phyloP scores from a whole-genome alignment of 2,113 vertebrate genomes.

The Cygnus atratus region DNA sequence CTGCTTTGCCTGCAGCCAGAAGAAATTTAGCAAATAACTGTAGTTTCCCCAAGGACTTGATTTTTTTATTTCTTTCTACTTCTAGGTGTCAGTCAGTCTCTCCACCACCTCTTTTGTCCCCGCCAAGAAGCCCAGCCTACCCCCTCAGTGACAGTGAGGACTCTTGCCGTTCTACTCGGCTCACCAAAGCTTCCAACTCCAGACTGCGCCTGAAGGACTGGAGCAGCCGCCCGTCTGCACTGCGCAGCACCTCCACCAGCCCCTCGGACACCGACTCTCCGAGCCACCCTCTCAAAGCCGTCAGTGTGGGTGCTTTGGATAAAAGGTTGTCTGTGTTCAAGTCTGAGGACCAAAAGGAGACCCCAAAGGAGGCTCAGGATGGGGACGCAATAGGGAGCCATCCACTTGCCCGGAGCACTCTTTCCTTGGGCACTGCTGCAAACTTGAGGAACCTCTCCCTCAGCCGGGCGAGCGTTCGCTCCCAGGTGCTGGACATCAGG shows the following conservation, averaged over 20 bases:
- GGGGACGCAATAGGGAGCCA: constrained; percentile 76
- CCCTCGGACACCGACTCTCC: constrained; percentile 72
- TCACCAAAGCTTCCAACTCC: constrained; percentile 77
- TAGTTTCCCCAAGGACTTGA: constrained; percentile 15
- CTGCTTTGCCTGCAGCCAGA: neutral
- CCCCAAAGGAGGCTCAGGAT: constrained; percentile 61
- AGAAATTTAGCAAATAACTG: neutral
- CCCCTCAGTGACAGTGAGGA: constrained; percentile 86
- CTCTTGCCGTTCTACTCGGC: constrained; percentile 74
- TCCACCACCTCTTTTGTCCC: constrained; percentile 83
- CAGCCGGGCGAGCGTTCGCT: constrained; percentile 75
- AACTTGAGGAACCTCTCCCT: constrained; percentile 81
- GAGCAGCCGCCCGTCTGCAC: constrained; percentile 70
- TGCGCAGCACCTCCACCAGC: constrained; percentile 73
- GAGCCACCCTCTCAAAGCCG: constrained; percentile 80
- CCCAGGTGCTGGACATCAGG: constrained; percentile 84
- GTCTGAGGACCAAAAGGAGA: constrained; percentile 77
- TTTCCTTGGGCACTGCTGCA: constrained; percentile 79
- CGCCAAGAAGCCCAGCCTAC: constrained; percentile 78
- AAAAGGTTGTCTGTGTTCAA: constrained; percentile 86
- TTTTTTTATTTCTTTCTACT: constrained; percentile 55
- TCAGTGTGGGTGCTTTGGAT: constrained; percentile 88
- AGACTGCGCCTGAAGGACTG: constrained; percentile 81
- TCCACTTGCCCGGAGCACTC: constrained; percentile 81
- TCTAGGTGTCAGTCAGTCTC: constrained; percentile 92